Conservation (phyloP, 2,797 vertebrate genomes). For the Monodelphis domestica region DNA sequence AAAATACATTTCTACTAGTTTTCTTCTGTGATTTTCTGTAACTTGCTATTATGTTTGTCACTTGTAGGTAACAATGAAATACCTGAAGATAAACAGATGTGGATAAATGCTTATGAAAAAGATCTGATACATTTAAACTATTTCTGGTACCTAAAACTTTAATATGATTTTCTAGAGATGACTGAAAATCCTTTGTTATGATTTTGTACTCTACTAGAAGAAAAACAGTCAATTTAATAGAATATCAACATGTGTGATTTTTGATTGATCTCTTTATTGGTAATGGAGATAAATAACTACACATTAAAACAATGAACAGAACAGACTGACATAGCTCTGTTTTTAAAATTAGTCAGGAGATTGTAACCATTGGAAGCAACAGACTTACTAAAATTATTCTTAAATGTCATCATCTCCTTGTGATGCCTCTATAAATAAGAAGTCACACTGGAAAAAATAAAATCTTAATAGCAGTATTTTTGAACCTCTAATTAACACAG, state of each 20-base stretch:
- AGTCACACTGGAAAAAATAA: not conserved
- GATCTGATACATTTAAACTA: conserved; percentile 31
- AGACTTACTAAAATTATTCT: not conserved
- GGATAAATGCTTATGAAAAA: conserved; percentile 72
- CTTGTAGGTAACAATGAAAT: conserved; percentile 71
- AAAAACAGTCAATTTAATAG: not conserved
- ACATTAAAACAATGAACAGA: not conserved
- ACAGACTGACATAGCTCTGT: not conserved
- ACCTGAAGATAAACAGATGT: conserved; percentile 60
- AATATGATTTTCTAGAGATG: not conserved
- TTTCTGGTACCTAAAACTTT: conserved; percentile 3
- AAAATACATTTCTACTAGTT: conserved; percentile 55
- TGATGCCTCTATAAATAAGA: not conserved
- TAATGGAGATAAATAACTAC: not conserved
- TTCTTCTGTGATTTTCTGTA: conserved; percentile 57
- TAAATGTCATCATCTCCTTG: not conserved
- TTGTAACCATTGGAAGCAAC: not conserved
- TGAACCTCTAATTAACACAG: not conserved
- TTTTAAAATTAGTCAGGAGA: not conserved
- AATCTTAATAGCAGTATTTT: not conserved
- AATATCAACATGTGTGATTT: not conserved
- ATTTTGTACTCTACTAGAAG: not conserved
- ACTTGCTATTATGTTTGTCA: conserved; percentile 72
- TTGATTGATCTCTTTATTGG: not conserved
- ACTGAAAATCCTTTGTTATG: not conserved